Conservation (phyloP, 2,888 invertebrate species). For the Plebejus melissa region DNA sequence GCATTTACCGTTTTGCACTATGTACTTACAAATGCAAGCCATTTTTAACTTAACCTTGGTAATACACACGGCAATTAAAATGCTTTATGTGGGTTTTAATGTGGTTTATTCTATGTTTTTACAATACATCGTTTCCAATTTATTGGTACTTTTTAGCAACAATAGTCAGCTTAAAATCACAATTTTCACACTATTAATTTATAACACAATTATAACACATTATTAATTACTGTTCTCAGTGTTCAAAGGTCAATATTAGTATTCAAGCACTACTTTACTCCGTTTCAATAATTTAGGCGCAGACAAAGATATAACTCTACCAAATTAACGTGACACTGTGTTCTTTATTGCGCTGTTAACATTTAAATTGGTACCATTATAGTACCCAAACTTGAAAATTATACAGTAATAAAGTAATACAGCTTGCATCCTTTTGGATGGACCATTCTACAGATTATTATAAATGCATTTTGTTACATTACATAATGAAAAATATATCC, state of each 20-base stretch:
- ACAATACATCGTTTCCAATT: not conserved
- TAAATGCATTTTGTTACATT: not conserved
- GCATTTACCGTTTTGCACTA: too few species aligned
- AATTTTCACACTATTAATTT: not conserved
- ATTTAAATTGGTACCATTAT: not conserved
- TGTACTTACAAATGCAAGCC: too few species aligned
- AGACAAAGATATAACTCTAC: too few species aligned
- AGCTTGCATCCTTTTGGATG: not conserved
- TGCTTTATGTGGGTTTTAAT: not conserved
- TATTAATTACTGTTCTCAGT: not conserved
- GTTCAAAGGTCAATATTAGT: not conserved
- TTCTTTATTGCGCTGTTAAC: not conserved
- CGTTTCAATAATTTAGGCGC: too few species aligned
- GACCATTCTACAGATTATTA: not conserved
- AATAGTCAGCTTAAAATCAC: not conserved
- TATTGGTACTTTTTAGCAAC: constrained; percentile 1
- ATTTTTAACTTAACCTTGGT: too few species aligned
- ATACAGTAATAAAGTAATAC: not conserved
- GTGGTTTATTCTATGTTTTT: not conserved
- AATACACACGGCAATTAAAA: not conserved
- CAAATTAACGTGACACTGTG: too few species aligned
- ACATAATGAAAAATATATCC: not conserved
- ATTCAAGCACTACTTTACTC: too few species aligned
- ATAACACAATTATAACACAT: not conserved
- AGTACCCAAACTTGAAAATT: not conserved